phyloP scores from a whole-genome alignment of 1,140 invertebrate genomes.

The Drosophila rhopaloa region DNA sequence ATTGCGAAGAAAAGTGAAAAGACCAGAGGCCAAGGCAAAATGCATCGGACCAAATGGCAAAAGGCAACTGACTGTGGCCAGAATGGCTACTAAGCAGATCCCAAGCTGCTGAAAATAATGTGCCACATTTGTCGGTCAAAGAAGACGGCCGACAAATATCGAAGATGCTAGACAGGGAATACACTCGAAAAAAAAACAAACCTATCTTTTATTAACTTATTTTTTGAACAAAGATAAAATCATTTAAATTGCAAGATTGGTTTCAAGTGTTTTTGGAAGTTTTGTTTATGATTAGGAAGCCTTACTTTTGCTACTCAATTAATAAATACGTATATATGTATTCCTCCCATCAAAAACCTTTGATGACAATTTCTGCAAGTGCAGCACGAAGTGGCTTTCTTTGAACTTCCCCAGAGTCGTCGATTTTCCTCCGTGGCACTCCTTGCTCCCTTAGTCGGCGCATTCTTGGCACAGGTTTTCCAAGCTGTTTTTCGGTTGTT shows the following conservation, averaged over 20 bases:
- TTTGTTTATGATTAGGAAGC: too few species aligned
- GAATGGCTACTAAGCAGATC: conserved; percentile 24
- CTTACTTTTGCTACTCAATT: too few species aligned
- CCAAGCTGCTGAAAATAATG: conserved; percentile 43
- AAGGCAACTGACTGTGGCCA: conserved; percentile 13
- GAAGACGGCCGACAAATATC: conserved; percentile 25
- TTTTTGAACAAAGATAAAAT: too few species aligned
- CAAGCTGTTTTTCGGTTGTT: conserved; percentile 5
- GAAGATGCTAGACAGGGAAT: conserved; percentile 45
- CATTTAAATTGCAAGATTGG: too few species aligned
- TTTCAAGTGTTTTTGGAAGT: too few species aligned
- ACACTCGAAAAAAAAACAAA: neutral
- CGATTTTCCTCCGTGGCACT: conserved; percentile 38
- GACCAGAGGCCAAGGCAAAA: conserved; percentile 22
- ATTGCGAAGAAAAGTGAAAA: conserved; percentile 57
- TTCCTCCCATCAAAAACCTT: neutral
- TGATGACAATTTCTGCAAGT: conserved; percentile 6
- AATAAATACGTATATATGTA: too few species aligned
- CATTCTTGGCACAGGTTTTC: conserved; percentile 31
- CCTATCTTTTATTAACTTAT: too few species aligned
- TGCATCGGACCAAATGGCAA: conserved; percentile 20
- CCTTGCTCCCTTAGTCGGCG: conserved; percentile 7
- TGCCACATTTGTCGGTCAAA: conserved; percentile 59
- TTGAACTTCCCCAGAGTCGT: conserved; percentile 21
- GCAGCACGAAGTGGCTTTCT: conserved; percentile 43